Conservation (phyloP, 2,888 invertebrate genomes). For the Hypselothyrea guttata region DNA sequence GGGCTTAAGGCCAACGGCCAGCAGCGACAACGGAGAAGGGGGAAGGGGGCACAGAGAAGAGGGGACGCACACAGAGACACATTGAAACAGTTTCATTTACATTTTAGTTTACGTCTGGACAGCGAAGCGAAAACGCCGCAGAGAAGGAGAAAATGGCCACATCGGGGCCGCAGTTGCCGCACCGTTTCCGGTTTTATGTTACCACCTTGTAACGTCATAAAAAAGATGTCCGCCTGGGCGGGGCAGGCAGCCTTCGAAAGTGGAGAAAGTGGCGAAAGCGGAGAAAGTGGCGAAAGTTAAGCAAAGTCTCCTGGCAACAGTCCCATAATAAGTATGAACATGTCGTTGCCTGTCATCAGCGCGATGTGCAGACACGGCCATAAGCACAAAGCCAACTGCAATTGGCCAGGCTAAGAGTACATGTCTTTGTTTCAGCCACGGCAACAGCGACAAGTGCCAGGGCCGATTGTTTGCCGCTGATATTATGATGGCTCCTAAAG, state of each 20-base stretch:
- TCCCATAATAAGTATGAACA: conserved; percentile 19
- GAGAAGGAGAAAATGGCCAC: too few relatives aligned
- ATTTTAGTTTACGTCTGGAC: conserved; percentile 60
- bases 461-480: conserved; percentile 25
- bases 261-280: conserved; percentile 26
- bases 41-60: background rate
- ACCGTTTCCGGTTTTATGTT: conserved; percentile 58
- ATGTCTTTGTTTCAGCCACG: background rate
- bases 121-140: conserved; percentile 11
- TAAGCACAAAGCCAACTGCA: background rate
- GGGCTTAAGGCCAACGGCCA: conserved; percentile 28
- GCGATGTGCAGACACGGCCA: conserved; percentile 16
- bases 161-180: conserved; percentile 3
- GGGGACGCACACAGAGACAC: conserved; percentile 25
- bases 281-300: conserved; percentile 28
- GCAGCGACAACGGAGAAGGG: background rate
- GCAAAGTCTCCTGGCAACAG: conserved; percentile 31
- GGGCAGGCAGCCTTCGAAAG: conserved; percentile 8
- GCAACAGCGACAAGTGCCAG: conserved; percentile 28
- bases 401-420: background rate
- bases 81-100: conserved; percentile 69
- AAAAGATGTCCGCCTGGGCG: conserved; percentile 44
- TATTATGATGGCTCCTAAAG: conserved; percentile 23
- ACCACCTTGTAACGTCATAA: conserved; percentile 61
- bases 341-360: conserved; percentile 31